Conservation (phyloP, 2,888 invertebrate species). For the Notodonta dromedarius region DNA sequence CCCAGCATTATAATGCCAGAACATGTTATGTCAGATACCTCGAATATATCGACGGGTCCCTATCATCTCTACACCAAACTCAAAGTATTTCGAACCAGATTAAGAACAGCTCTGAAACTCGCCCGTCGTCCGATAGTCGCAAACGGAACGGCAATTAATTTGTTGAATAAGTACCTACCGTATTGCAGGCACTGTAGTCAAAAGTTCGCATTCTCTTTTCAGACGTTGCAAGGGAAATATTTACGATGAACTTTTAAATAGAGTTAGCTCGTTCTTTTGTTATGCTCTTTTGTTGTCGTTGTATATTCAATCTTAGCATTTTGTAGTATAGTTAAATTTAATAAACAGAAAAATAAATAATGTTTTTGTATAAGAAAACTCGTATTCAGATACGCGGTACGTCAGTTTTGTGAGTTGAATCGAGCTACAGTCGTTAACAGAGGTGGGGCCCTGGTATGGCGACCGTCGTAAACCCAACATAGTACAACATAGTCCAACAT, state of each 20-base stretch:
- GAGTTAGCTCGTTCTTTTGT: background rate
- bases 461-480: too few relatives aligned
- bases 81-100: slow-evolving; percentile 46
- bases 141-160: slow-evolving; percentile 46
- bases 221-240: slow-evolving; percentile 16
- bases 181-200: slow-evolving; percentile 30
- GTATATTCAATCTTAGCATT: background rate
- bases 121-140: slow-evolving; percentile 17
- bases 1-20: too few relatives aligned
- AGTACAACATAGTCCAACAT: too few relatives aligned
- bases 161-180: slow-evolving; percentile 31
- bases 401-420: too few relatives aligned
- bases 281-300: background rate
- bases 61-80: slow-evolving; percentile 38
- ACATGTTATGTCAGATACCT: too few relatives aligned
- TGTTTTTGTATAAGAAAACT: too few relatives aligned
- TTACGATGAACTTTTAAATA: background rate
- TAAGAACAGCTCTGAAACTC: slow-evolving; percentile 29
- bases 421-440: too few relatives aligned
- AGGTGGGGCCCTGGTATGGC: too few relatives aligned
- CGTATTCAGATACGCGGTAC: too few relatives aligned
- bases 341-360: too few relatives aligned
- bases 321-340: background rate
- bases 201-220: slow-evolving; percentile 23
- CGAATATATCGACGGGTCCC: background rate